phyloP scores from a whole-genome alignment of 2,113 vertebrate species.

The Peromyscus californicus region DNA sequence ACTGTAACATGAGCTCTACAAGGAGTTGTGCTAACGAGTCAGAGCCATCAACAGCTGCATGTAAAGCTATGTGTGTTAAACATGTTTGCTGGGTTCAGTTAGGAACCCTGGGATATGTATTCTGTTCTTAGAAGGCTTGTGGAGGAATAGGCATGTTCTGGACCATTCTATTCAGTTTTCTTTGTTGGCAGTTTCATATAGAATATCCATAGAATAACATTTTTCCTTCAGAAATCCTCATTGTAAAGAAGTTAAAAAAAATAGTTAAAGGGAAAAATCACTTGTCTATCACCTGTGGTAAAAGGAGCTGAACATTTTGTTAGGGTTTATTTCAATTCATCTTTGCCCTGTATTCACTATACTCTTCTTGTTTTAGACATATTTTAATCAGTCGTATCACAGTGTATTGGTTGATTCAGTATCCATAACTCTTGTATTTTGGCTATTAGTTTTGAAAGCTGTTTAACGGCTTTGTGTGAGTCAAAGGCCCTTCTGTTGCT shows the following conservation, averaged over 20 bases:
- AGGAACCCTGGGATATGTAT: conserved; percentile 33
- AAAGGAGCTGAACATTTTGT: conserved; percentile 55
- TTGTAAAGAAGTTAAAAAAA: conserved; percentile 38
- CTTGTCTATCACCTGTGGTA: conserved; percentile 44
- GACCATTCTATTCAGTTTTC: conserved; percentile 16
- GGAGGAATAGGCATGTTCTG: background rate
- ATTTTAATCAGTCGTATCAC: conserved; percentile 49
- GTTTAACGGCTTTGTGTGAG: background rate
- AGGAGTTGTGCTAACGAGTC: conserved; percentile 60
- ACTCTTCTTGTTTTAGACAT: background rate
- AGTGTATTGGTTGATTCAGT: background rate
- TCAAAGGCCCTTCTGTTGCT: background rate
- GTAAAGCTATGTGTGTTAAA: background rate
- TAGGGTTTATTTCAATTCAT: conserved; percentile 58
- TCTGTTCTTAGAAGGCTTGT: background rate
- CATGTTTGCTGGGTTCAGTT: conserved; percentile 15
- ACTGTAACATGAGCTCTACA: conserved; percentile 82
- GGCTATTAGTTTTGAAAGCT: conserved; percentile 53
- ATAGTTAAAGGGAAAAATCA: conserved; percentile 32
- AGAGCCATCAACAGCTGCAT: conserved; percentile 69
- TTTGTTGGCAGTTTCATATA: background rate
- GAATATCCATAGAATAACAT: conserved; percentile 22
- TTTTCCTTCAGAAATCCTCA: conserved; percentile 27
- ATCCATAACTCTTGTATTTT: conserved; percentile 13
- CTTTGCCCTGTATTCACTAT: background rate